These are phyloP conservation scores for Eulemur coronatus DNA, from an alignment of 2,797 vertebrate species.

Conservation along the genomic window DNA sequence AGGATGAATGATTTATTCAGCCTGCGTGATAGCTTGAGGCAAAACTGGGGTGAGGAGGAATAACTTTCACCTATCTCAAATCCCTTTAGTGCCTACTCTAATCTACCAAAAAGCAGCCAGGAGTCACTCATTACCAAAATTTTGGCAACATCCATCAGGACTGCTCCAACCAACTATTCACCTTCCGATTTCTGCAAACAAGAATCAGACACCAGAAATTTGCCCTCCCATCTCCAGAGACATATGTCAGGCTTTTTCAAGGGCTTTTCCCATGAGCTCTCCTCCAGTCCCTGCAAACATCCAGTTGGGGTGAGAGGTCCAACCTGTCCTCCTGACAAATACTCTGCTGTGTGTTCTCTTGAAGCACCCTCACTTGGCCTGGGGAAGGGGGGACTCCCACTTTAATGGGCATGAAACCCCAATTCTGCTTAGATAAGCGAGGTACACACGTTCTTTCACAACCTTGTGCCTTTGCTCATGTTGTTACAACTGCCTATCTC, in stretches of 20 bases:
- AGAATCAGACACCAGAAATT: not conserved
- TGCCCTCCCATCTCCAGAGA: not conserved
- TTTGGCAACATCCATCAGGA: not conserved
- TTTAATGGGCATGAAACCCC: not conserved
- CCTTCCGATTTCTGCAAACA: not conserved
- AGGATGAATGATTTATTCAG: not conserved
- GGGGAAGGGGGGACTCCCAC: not conserved
- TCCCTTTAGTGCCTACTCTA: not conserved
- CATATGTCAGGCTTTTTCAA: not conserved
- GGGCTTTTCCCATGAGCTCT: not conserved
- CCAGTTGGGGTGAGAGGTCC: not conserved
- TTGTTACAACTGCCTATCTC: not conserved
- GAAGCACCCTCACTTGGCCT: not conserved
- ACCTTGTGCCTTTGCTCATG: not conserved
- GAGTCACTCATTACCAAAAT: not conserved
- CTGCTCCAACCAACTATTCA: not conserved
- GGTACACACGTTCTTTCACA: not conserved
- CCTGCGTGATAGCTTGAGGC: too few relatives aligned
- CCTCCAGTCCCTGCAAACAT: not conserved
- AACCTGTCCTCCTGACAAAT: not conserved
- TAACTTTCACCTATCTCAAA: not conserved
- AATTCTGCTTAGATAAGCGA: not conserved
- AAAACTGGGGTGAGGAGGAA: not conserved
- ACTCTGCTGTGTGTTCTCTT: not conserved
- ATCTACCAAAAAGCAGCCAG: not conserved